A percentile compares a stretch with the other conserved stretches of the same genome.
Conservation (phyloP, 2,888 invertebrate species). For the Blera fallax region DNA sequence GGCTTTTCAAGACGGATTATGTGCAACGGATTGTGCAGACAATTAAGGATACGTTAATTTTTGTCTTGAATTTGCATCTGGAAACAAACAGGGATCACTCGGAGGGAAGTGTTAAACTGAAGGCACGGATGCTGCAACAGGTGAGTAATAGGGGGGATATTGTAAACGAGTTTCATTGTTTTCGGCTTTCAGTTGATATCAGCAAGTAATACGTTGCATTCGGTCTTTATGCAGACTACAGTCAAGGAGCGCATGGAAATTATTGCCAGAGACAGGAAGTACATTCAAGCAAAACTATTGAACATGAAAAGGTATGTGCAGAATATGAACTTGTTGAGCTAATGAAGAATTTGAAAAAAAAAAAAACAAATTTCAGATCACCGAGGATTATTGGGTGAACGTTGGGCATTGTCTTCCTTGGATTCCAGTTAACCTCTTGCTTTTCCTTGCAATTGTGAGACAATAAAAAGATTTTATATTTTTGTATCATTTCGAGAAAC, state of each 20-base stretch:
- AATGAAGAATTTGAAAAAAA: background rate
- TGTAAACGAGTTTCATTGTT: background rate
- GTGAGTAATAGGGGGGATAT: constrained; percentile 70
- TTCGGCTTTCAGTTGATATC: constrained; percentile 76
- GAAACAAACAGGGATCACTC: constrained; percentile 76
- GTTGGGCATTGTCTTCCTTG: background rate
- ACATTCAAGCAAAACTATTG: constrained; percentile 76
- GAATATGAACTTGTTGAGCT: background rate
- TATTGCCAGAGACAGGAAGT: constrained; percentile 78
- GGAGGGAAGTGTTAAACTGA: constrained; percentile 77
- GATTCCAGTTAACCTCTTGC: background rate
- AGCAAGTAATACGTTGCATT: constrained; percentile 77
- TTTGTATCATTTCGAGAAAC: background rate
- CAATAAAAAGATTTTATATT: constrained; percentile 1
- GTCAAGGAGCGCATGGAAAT: constrained; percentile 80
- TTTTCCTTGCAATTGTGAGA: background rate
- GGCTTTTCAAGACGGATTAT: constrained; percentile 90
- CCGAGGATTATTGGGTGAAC: constrained; percentile 19
- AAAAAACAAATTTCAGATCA: constrained; percentile 34
- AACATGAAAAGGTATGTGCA: constrained; percentile 67
- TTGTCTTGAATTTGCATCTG: constrained; percentile 79
- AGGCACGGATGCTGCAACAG: constrained; percentile 79
- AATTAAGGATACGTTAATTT: constrained; percentile 80
- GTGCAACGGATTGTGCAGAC: constrained; percentile 87
- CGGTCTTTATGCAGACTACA: constrained; percentile 77